Conservation (phyloP, 2,888 invertebrate genomes). For the Apotomis capreana region DNA sequence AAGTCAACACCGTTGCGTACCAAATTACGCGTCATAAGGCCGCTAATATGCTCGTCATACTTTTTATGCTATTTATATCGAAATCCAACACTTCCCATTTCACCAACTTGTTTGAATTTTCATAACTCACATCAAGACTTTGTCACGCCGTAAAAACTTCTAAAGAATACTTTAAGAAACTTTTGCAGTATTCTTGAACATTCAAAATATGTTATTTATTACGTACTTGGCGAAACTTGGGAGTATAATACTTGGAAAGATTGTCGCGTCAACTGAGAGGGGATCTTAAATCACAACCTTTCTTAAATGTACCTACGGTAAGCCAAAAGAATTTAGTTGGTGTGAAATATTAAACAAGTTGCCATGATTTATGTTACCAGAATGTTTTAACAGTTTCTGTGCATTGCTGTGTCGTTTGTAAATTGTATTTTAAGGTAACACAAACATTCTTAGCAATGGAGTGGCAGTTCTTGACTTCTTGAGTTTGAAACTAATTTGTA, state of each 20-base stretch:
- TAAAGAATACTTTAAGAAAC: conserved; percentile 39
- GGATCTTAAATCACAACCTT: conserved; percentile 42
- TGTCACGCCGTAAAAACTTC: conserved; percentile 40
- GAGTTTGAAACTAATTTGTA: background rate
- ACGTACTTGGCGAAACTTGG: conserved; percentile 39
- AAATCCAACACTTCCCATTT: conserved; percentile 15
- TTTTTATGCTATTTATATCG: conserved; percentile 12
- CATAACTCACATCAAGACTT: conserved; percentile 37
- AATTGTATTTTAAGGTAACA: conserved; percentile 27
- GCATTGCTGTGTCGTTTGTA: conserved; percentile 22
- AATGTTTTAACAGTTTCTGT: conserved; percentile 27
- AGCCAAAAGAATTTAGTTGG: conserved; percentile 28
- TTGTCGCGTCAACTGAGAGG: conserved; percentile 42
- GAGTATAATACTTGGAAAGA: conserved; percentile 36
- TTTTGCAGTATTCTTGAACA: conserved; percentile 36
- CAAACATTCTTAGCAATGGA: conserved; percentile 1
- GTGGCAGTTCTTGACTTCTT: background rate
- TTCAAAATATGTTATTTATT: conserved; percentile 45
- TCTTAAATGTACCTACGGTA: conserved; percentile 19
- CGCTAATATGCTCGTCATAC: conserved; percentile 4
- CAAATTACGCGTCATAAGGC: background rate
- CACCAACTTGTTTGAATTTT: conserved; percentile 33
- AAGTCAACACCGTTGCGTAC: background rate
- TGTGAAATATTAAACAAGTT: conserved; percentile 34
- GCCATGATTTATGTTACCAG: conserved; percentile 24